These are phyloP conservation scores for Drosophila bocki DNA, from an alignment of 1,140 invertebrate genomes.

Conservation along the genomic window DNA sequence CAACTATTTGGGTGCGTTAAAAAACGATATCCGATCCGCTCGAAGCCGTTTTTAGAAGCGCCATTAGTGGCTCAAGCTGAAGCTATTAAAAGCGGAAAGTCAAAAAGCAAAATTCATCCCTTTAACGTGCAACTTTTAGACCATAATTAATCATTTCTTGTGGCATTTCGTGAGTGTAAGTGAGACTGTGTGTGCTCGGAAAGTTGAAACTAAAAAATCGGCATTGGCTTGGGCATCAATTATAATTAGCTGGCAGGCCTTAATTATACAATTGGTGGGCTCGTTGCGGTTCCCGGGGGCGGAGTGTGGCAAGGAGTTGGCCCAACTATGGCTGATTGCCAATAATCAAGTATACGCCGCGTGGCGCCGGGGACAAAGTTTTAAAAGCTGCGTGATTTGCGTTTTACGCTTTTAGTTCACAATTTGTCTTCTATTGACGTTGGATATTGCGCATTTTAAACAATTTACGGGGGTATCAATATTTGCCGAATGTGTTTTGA, in stretches of 20 bases:
- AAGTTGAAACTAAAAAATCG: constrained; percentile 64
- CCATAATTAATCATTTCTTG: constrained; percentile 78
- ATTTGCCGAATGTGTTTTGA: constrained; percentile 85
- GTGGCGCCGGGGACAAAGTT: constrained; percentile 55
- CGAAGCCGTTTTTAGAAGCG: constrained; percentile 30
- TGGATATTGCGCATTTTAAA: constrained; percentile 76
- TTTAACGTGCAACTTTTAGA: constrained; percentile 66
- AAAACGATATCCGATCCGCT: constrained; percentile 62
- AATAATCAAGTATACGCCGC: constrained; percentile 76
- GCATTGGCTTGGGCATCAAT: constrained; percentile 71
- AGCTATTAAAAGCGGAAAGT: constrained; percentile 49
- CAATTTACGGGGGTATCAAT: constrained; percentile 84
- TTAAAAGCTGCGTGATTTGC: constrained; percentile 72
- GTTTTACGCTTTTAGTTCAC: constrained; percentile 73
- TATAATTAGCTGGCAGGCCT: constrained; percentile 68
- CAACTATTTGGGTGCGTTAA: constrained; percentile 52
- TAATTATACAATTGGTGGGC: constrained; percentile 77
- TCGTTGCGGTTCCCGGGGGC: constrained; percentile 11
- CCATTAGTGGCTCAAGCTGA: constrained; percentile 36
- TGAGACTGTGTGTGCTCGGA: constrained; percentile 3
- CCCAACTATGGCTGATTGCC: constrained; percentile 65
- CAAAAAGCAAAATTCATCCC: constrained; percentile 71
- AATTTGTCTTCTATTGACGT: constrained; percentile 73
- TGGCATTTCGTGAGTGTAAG: constrained; percentile 20
- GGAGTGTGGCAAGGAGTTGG: neutral